Base-by-base conservation (phyloP, 2,797 vertebrate genomes). In the Acipenser ruthenus region DNA sequence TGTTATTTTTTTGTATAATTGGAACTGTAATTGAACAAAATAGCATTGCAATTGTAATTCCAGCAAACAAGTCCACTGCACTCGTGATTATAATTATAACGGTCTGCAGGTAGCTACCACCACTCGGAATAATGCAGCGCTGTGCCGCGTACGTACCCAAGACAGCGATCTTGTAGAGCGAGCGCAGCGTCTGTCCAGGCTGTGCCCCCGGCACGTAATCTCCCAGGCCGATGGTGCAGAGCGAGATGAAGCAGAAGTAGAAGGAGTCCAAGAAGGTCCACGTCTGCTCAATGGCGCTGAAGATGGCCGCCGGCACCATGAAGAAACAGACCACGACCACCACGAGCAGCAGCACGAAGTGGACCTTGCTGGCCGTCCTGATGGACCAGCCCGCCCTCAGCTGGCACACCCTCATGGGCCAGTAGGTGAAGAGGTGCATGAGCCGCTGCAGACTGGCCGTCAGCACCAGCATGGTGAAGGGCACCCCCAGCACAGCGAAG, bases 221-320 rank as follows among this genome's bases (percentile, higher is more conserved):
- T 0, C 94, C 94, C 3, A 96, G 88, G 10, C 94, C 94, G 1
- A 96, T 94, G 73, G 94, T 95, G 83, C 91, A 93, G 67, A 96
- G 87, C 0, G 94, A 95, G 78, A 96, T 93, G 81, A 95, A 95
- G 63, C 92, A 93, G 83, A 96, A 96, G 83, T 96, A 96, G 73
- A 96, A 74, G 10, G 93, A 91, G 0, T 95, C 93, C 74, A 95
- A 69, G 75, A 92, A 95, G 2, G 86, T 89, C 94, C 94, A 95
- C 6, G 82, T 71, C 5, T 67, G 65, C 73, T 96, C 94, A 1
- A 94, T 68, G 6, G 63, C 0, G 52, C 80, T 84, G 72, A 95
- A 95, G 70, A 93, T 49, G 0, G 84, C 75, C 0, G 93, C 91
- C 0, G 94, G 94, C 1, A 88, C 76, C 77, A 93, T 58, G 7